Base-by-base conservation (phyloP, 2,113 vertebrate species). In the Epinephelus cyanopodus region DNA sequence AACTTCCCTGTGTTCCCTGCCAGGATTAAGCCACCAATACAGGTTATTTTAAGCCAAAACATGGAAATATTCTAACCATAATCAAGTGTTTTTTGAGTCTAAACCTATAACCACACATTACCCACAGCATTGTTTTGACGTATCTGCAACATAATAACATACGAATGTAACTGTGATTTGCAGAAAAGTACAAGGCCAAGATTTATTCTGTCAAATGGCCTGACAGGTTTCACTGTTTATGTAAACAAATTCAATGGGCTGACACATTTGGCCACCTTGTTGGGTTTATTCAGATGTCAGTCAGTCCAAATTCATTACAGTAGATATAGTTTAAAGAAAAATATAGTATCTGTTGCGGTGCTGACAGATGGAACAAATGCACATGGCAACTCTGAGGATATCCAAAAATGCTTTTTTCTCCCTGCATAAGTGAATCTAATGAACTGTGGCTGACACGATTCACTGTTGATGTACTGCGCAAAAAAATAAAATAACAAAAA, bases 371-470 rank as follows among this genome's bases (percentile, higher is more conserved):
- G 1, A 25, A 68, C 21, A 76, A 11, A 62, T 25, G 77, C 17
- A 19, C 48, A 72, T 66, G 18, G 57, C 3, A 37, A 37, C 13
- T 42, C 42, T n/a, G 19, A 72, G 37, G 21, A 45, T 19, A 14
- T 18, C 45, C 17, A 5, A 12, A 60, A 61, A 53, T 5, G 11
- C 42, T 13, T 62, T 57, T 21, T 23, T 19, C 60, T 10, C 13
- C 39, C 64, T 21, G 17, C 29, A 19, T 45, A 37, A 60, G 17
- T 27, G 17, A 67, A 54, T 0, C 12, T 9, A 3, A 15, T 23
- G 13, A 70, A 70, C 27, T 50, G 9, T 6, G 54, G 37, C 39
- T 57, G 19, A 53, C 48, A 33, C n/a, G 52, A 71, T 87, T 79
- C 5, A 19, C 63, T 27, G 65, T 21, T 61, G 53, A 47, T 47